phyloP scores from a whole-genome alignment of 2,797 vertebrate genomes.

The Gambelia wislizenii region DNA sequence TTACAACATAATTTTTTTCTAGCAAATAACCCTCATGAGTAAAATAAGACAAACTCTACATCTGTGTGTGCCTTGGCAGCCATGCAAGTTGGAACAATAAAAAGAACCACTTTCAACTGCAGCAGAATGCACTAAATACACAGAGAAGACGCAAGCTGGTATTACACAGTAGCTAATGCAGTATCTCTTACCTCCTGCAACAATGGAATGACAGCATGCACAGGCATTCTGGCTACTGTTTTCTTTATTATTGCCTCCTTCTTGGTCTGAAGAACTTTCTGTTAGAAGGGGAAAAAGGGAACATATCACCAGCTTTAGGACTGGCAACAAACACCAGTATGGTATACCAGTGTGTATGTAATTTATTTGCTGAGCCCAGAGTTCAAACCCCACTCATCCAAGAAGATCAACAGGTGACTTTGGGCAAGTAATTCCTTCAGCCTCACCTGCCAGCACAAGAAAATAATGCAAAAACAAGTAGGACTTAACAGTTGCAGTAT shows the following conservation, averaged over 20 bases:
- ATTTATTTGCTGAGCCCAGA: neutral
- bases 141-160: neutral
- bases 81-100: neutral
- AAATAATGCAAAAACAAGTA: neutral
- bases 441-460: neutral
- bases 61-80: neutral
- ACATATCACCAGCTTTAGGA: constrained; percentile 1
- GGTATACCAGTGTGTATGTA: neutral
- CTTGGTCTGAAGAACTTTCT: constrained; percentile 95
- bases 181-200: constrained; percentile 87
- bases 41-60: neutral
- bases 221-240: constrained; percentile 93
- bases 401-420: neutral
- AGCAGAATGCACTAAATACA: neutral
- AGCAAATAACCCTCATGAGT: neutral
- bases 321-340: neutral
- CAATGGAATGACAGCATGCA: constrained; percentile 90
- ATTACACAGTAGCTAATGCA: neutral
- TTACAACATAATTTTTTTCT: too few relatives aligned
- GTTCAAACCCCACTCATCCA: neutral
- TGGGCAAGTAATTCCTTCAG: neutral
- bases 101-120: neutral
- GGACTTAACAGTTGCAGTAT: neutral
- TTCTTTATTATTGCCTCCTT: constrained; percentile 91
- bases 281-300: constrained; percentile 41